A percentile compares a stretch with the other conserved stretches of the same genome.
Conservation (phyloP, 2,113 vertebrate species). For the Pangasianodon hypophthalmus region DNA sequence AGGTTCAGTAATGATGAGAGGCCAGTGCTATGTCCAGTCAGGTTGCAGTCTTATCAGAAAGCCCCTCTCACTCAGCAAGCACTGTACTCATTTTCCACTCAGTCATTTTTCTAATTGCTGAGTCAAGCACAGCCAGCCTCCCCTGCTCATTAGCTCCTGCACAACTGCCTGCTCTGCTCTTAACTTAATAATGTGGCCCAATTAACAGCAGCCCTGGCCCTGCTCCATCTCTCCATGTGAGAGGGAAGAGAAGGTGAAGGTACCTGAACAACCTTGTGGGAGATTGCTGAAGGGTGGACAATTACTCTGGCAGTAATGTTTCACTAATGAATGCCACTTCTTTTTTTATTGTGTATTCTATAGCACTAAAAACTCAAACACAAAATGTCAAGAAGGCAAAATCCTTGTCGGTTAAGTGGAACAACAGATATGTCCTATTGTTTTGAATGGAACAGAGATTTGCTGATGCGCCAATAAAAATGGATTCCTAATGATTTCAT, state of each 20-base stretch:
- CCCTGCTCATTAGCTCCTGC: constrained; percentile 81
- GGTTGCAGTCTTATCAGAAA: constrained; percentile 70
- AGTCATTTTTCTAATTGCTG: constrained; percentile 82
- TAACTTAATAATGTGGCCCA: constrained; percentile 78
- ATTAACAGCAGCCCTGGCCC: constrained; percentile 77
- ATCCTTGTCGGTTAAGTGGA: neutral
- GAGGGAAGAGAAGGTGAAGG: constrained; percentile 51
- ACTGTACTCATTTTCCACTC: constrained; percentile 82
- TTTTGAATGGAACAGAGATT: neutral
- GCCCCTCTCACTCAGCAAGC: constrained; percentile 57
- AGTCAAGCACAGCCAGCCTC: constrained; percentile 71
- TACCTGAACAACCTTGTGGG: constrained; percentile 60
- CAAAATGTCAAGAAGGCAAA: neutral
- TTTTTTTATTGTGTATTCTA: neutral
- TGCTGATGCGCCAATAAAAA: neutral
- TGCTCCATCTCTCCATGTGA: constrained; percentile 73
- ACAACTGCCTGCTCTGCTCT: constrained; percentile 70
- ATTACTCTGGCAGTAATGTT: neutral
- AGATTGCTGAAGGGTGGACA: constrained; percentile 48
- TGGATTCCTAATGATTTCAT: neutral
- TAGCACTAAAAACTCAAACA: neutral
- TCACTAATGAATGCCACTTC: constrained; percentile 3
- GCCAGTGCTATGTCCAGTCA: constrained; percentile 19
- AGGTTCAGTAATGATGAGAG: neutral
- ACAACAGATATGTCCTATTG: neutral